Base-by-base conservation (phyloP, 2,113 vertebrate genomes). In the Strigops habroptila region DNA sequence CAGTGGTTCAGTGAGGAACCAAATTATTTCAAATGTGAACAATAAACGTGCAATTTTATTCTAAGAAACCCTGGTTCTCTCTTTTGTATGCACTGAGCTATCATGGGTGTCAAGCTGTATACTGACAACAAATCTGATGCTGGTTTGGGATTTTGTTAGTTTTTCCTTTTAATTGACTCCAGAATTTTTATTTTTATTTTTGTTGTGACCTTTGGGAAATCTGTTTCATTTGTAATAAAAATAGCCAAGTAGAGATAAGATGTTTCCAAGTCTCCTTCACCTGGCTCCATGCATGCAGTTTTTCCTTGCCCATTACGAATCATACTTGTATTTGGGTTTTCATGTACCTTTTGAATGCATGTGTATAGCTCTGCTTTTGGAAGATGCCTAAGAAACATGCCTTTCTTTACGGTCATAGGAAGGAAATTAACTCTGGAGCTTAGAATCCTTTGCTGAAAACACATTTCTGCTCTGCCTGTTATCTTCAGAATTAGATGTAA, bases 11-110 rank as follows among this genome's bases (percentile, higher is more conserved):
- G 22, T 83, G 39, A 70, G 71, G 94, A 95, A 62, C 82, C 57
- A 46, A 53, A 88, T 81, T 82, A 93, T 95, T 97, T 95, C 53
- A 82, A 96, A 97, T 95, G 83, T 97, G 95, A 94, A 97, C 79
- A 98, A 97, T 98, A 98, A 97, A 97, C 1, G 4, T 96, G 80
- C 74, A 95, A 94, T 70, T 93, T 69, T 82, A 70, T 90, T 96
- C 83, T 91, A 97, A 95, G 85, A 88, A 94, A 74, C 14, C 21
- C 23, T 82, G 62, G 3, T 82, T 88, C 39, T 86, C 41, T 93
- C 43, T 49, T 84, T 88, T 89, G 7, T 92, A 65, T 79, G 16
- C 16, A 18, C 69, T 81, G 7, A 67, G 18, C 8, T 67, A 1
- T 28, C 1, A 1, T 31, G 48, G 16, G 52, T 68, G 23, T 84